These are phyloP conservation scores for Mesitornis unicolor DNA, from an alignment of 2,113 vertebrate genomes.

Conservation along the genomic window DNA sequence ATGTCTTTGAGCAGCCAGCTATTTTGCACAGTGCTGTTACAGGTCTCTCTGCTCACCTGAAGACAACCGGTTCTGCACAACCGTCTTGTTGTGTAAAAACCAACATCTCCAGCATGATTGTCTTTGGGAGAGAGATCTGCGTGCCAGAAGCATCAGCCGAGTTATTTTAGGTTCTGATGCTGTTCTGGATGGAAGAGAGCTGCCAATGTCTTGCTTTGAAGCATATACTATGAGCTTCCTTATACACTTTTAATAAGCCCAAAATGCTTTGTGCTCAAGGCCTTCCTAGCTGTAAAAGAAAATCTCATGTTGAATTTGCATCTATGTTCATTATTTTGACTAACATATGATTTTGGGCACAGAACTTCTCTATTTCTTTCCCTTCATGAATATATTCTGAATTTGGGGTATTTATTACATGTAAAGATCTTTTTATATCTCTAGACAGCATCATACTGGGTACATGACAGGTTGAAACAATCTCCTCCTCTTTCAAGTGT, in stretches of 20 bases:
- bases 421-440: neutral
- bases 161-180: neutral
- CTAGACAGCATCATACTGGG: neutral
- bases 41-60: neutral
- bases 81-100: neutral
- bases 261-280: neutral
- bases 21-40: neutral
- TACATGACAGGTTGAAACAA: neutral
- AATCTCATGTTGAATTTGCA: neutral
- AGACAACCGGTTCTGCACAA: neutral
- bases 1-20: neutral
- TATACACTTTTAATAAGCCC: neutral
- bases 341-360: neutral
- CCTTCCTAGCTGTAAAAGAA: neutral
- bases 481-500: neutral
- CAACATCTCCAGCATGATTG: neutral
- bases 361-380: neutral
- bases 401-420: neutral
- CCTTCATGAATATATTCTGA: neutral
- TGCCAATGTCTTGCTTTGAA: neutral
- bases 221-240: neutral
- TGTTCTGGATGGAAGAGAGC: neutral
- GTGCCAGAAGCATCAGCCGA: neutral
- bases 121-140: neutral
- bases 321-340: neutral